Conservation (phyloP, 2,113 vertebrate species). For the Phrynosoma platyrhinos region DNA sequence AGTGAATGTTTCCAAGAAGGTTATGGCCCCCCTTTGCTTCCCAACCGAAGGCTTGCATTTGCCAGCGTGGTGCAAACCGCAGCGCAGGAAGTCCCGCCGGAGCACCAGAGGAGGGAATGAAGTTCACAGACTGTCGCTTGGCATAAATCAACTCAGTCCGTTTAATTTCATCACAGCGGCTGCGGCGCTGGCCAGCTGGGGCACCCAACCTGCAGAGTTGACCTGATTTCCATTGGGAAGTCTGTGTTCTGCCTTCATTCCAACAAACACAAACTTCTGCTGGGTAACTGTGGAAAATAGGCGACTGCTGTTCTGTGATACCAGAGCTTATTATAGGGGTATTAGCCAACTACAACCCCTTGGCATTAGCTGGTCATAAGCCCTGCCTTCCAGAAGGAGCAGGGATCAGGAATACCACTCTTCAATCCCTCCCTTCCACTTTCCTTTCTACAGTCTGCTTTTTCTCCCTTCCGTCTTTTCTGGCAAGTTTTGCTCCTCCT, state of each 20-base stretch:
- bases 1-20: not conserved
- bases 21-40: too few species aligned
- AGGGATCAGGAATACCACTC: too few species aligned
- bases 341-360: too few species aligned
- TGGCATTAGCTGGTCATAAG: too few species aligned
- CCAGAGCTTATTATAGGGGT: too few species aligned
- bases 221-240: not conserved
- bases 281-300: not conserved
- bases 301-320: too few species aligned
- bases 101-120: not conserved
- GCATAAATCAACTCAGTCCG: not conserved
- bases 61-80: not conserved
- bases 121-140: not conserved
- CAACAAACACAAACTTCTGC: not conserved
- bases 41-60: not conserved
- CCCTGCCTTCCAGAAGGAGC: too few species aligned
- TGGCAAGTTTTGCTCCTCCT: too few species aligned
- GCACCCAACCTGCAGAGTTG: not conserved
- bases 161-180: not conserved
- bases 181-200: not conserved
- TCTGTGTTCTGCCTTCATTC: too few species aligned
- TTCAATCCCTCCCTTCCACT: too few species aligned
- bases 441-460: too few species aligned
- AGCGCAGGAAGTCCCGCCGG: not conserved
- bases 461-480: not conserved